Percentiles rank a stretch among this genome's conserved stretches.
Evolutionary conservation across 2,113 vertebrate genomes (phyloP).

Genomic region (Corythornis madagascariensis): DNA sequence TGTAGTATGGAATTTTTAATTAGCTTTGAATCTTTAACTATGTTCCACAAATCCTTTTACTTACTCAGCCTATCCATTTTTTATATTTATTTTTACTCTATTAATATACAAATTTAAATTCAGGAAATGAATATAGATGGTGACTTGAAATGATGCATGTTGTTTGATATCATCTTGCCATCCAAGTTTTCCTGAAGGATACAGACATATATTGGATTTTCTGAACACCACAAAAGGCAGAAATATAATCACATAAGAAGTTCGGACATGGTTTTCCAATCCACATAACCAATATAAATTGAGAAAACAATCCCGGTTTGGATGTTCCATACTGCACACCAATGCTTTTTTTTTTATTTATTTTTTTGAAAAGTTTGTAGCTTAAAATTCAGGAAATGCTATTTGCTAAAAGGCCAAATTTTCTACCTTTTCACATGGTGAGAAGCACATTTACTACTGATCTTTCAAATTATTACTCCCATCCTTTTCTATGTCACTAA

Average conservation of each 20-base stretch:
- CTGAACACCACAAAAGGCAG: neutral
- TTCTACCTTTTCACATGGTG: neutral
- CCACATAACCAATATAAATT: neutral
- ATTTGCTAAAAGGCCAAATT: neutral
- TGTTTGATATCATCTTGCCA: neutral
- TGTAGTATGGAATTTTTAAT: constrained; percentile 35
- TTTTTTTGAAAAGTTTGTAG: neutral
- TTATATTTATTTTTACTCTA: constrained; percentile 61
- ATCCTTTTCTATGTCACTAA: neutral
- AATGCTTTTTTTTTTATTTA: neutral
- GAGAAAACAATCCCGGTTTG: neutral
- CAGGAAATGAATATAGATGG: neutral
- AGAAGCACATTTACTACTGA: neutral
- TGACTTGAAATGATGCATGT: constrained; percentile 50
- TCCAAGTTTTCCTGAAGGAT: neutral
- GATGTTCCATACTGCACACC: neutral
- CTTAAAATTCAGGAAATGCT: neutral
- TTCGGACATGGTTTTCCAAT: neutral
- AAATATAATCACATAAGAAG: neutral
- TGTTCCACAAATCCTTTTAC: constrained; percentile 28
- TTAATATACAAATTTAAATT: constrained; percentile 32
- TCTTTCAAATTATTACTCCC: neutral
- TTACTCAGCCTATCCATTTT: constrained; percentile 41
- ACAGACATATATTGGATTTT: neutral
- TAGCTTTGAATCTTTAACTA: constrained; percentile 16